Conservation (phyloP, 2,113 vertebrate genomes). For the Manacus vitellinus region DNA sequence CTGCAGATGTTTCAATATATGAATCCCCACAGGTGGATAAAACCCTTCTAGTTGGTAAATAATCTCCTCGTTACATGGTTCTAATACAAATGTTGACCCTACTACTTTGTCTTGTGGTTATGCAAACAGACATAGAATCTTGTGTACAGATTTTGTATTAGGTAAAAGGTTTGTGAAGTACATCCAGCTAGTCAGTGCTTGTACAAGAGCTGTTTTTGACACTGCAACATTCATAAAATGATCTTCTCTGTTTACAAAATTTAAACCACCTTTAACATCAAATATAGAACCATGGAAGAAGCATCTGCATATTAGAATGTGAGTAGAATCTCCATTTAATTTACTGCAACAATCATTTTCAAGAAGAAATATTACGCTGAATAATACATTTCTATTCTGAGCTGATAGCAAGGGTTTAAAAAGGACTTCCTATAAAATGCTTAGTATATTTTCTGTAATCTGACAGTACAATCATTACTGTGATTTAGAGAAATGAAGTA, state of each 20-base stretch:
- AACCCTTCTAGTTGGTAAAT: neutral
- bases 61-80: neutral
- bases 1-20: neutral
- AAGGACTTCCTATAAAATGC: neutral
- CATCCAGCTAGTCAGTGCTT: neutral
- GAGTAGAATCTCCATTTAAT: neutral
- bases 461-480: neutral
- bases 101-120: neutral
- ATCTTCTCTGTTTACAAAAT: neutral
- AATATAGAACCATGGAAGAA: neutral
- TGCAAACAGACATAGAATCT: neutral
- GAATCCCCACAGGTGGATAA: neutral
- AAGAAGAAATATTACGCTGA: neutral
- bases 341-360: neutral
- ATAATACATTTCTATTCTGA: neutral
- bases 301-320: neutral
- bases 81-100: neutral
- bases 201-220: neutral
- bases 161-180: neutral
- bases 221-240: accelerated
- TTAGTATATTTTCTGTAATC: neutral
- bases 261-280: neutral
- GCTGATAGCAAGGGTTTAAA: neutral
- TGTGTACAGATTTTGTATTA: neutral
- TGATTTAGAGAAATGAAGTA: neutral